Base-by-base conservation (phyloP, 2,113 vertebrate species). In the Oenanthe melanoleuca region DNA sequence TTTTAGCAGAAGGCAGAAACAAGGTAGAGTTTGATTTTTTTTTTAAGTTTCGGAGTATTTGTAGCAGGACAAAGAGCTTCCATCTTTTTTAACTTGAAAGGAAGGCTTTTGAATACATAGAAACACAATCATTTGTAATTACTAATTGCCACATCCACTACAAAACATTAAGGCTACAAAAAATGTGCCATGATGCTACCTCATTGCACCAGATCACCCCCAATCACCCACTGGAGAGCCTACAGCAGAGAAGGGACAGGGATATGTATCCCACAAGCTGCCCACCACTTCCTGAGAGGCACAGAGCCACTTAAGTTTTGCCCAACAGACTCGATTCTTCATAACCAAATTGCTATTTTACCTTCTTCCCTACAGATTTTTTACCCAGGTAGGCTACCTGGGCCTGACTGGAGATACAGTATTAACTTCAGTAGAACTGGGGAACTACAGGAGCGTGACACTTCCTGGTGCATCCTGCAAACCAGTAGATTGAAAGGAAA, bases 161-260 rank as follows among this genome's bases (percentile, higher is more conserved):
- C 24, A 86, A 82, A 73, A 66, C 14, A 16, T 65, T 11, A 70
- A 71, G 22, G 26, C 6, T 56, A 57, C n/a, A 65, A 71, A 63
- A 50, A 85, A 52, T 0, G 0, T 2, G 1, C 23, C 15, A 34
- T 0, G 0, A 16, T 28, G 28, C 22, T 14, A 34, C 31, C 2
- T 4, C 61, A 29, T 1, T 50, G 59, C 8, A 25, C 55, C 40
- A 89, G 61, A 24, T 4, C 38, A 66, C 7, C 17, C 5, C 8
- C 33, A 44, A 15, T 33, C 0, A 37, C 26, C 5, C 29, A 15
- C 7, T 28, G 26, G 21, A 81, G 61, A 79, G 18, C 25, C 61
- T 29, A 28, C 11, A 57, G 61, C n/a, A 65, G 21, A 33, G 66
- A 5, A 34, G 3, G 28, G 28, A 52, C 10, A 85, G 16, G 21